Evolutionary conservation across 2,113 vertebrate species (phyloP), one percentile per base, ranked within the genome.

Genomic region (Cephalophus harveyi): DNA sequence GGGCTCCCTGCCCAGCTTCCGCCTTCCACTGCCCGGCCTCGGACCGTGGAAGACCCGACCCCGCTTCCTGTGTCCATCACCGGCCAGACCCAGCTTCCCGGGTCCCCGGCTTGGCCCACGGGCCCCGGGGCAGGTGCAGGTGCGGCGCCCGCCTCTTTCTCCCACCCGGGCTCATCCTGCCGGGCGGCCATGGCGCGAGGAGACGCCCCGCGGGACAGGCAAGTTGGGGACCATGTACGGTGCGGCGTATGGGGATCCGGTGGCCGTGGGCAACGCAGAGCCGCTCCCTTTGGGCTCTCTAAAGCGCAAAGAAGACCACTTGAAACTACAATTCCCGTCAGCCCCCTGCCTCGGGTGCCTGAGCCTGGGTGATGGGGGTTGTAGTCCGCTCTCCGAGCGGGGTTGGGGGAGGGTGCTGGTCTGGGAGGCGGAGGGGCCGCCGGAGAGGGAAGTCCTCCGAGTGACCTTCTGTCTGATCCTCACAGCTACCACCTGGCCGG

Each of bases 401-500:
- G 12, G 71, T 76, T 5, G 36, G 23, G 71, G 36, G 71, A 76
- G 23, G 78, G 92, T 40, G 74, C 4, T 16, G 52, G 23, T 55
- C 83, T 16, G 91, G 30, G 64, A 21, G 76, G 87, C 12, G 27
- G 33, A 82, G 30, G 81, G n/a, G 36, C 40, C 30, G n/a, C 50
- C 23, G 23, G 7, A 90, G 78, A 57, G 3, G 7, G 23, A 93
- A 28, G 94, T 91, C 95, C 95, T 96, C 94, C 23, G 93, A 71
- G 78, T 98, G 93, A 97, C 96, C 97, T 96, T 98, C 94, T 55
- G 17, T 52, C 91, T 87, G 93, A 57, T 57, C 57, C 67, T 36
- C 33, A 50, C 98, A 99, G 99, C 57, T 98, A 98, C 93, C 98
- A 97, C 89, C 74, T 98, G 25, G 99, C 99, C 76, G 99, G 98